phyloP scores from a whole-genome alignment of 2,113 vertebrate species.

The Jaculus jaculus region DNA sequence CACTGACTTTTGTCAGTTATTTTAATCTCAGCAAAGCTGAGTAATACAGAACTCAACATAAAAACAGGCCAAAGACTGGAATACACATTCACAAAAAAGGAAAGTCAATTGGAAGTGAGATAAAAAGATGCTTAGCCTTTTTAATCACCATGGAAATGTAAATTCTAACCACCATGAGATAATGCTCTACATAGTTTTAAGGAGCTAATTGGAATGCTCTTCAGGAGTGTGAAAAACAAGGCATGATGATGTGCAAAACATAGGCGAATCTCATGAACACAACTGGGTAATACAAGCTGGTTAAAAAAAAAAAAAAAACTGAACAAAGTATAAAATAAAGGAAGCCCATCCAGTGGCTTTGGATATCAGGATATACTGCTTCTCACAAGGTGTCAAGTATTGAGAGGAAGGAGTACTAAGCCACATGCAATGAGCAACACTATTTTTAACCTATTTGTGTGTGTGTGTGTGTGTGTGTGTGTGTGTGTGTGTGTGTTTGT shows the following conservation, averaged over 20 bases:
- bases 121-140: background rate
- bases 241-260: background rate
- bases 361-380: background rate
- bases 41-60: too few species aligned
- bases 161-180: too few species aligned
- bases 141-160: too few species aligned
- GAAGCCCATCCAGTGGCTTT: background rate
- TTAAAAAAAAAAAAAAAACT: background rate
- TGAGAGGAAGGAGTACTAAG: background rate
- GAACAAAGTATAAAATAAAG: too few species aligned
- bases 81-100: background rate
- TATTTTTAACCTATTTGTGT: too few species aligned
- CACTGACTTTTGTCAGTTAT: too few species aligned
- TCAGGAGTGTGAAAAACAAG: background rate
- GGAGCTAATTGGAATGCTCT: background rate
- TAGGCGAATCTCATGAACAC: background rate
- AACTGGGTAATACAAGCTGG: background rate
- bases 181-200: too few species aligned
- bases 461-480: too few species aligned
- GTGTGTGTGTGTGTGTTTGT: too few species aligned
- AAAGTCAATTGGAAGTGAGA: background rate
- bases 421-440: background rate
- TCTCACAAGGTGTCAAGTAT: background rate
- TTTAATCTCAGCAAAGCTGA: too few species aligned
- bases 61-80: background rate